phyloP scores from a whole-genome alignment of 2,113 vertebrate species.

The Peromyscus polionotus region DNA sequence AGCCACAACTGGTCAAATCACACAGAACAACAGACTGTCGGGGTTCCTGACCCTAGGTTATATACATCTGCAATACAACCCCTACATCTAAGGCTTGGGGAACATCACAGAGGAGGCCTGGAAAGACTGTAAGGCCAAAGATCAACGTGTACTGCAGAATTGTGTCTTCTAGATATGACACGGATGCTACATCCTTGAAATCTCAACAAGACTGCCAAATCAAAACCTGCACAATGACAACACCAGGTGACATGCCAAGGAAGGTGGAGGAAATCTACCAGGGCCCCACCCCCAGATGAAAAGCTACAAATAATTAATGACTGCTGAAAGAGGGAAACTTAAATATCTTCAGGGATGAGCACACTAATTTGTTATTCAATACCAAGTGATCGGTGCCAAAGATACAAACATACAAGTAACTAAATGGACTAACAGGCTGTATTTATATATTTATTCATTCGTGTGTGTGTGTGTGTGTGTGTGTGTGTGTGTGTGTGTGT shows the following conservation, averaged over 20 bases:
- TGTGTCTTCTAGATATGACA: background rate
- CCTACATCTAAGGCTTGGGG: background rate
- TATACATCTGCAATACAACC: background rate
- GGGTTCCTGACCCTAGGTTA: background rate
- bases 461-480: background rate
- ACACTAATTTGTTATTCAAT: background rate
- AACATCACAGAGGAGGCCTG: background rate
- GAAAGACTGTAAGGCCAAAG: background rate
- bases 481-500: too few relatives aligned
- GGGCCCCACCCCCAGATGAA: background rate
- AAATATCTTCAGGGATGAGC: background rate
- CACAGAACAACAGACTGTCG: background rate
- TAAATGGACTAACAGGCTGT: background rate
- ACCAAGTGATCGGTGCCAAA: background rate
- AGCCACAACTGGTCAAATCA: background rate
- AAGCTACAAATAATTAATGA: background rate
- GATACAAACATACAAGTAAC: background rate
- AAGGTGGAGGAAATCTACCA: background rate
- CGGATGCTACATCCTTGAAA: background rate
- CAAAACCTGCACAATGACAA: background rate
- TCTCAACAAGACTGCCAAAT: background rate
- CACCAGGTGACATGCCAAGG: background rate
- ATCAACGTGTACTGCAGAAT: background rate
- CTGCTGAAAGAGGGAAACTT: background rate
- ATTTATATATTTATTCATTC: background rate